Percentiles rank a stretch among this genome's conserved stretches.
These are phyloP conservation scores for Uria lomvia DNA, from an alignment of 2,113 vertebrate genomes.

Conservation along the genomic window DNA sequence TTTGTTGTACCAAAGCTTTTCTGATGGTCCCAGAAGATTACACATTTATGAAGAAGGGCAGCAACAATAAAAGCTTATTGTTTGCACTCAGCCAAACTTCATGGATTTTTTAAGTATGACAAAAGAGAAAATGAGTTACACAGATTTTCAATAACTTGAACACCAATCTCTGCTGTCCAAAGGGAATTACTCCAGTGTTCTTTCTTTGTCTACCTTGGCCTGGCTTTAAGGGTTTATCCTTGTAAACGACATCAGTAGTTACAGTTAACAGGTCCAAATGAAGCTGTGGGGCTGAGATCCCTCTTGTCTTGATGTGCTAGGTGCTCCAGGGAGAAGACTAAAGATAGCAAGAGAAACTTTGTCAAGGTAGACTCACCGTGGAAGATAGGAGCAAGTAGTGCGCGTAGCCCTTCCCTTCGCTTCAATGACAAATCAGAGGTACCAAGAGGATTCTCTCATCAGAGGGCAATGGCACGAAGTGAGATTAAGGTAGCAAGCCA, in stretches of 20 bases:
- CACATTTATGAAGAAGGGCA: conserved; percentile 75
- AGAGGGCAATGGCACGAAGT: background rate
- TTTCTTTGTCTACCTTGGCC: conserved; percentile 64
- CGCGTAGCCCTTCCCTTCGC: conserved; percentile 63
- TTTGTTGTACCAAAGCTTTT: conserved; percentile 77
- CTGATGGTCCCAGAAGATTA: conserved; percentile 72
- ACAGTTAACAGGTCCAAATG: conserved; percentile 71
- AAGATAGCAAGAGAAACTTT: conserved; percentile 59
- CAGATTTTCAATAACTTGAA: conserved; percentile 78
- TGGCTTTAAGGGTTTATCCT: conserved; percentile 72
- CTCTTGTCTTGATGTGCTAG: conserved; percentile 66
- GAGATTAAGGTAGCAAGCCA: conserved; percentile 40
- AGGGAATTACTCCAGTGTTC: conserved; percentile 57
- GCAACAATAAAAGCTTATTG: conserved; percentile 81
- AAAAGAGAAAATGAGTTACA: conserved; percentile 78
- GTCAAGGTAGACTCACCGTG: conserved; percentile 1
- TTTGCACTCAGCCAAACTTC: conserved; percentile 74
- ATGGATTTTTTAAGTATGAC: conserved; percentile 84
- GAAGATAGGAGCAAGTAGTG: conserved; percentile 8
- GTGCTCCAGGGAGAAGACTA: conserved; percentile 69
- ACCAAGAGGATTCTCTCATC: conserved; percentile 72
- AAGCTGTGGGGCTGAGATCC: conserved; percentile 63
- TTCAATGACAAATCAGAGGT: conserved; percentile 76
- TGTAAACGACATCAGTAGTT: conserved; percentile 73
- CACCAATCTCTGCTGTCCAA: conserved; percentile 65